Conservation (phyloP, 1,140 invertebrate species). For the Caenorhabditis remanei region DNA sequence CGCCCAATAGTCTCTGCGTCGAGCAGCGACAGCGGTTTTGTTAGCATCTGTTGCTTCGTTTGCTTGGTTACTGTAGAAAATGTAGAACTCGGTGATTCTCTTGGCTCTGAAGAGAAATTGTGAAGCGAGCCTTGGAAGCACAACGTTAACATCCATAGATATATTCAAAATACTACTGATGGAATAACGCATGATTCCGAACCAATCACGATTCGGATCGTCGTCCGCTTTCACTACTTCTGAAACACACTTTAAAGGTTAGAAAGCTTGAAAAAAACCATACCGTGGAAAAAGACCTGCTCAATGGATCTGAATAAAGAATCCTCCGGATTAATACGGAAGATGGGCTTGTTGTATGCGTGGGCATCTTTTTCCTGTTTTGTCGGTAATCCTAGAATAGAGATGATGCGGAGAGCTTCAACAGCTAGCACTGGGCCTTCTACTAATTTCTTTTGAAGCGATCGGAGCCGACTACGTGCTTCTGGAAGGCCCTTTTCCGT, state of each 20-base stretch:
- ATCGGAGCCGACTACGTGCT: neutral
- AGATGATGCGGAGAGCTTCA: slow-evolving; percentile 9
- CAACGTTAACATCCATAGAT: slow-evolving; percentile 12
- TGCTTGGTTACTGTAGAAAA: neutral
- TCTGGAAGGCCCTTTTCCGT: slow-evolving; percentile 1
- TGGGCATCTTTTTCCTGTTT: neutral
- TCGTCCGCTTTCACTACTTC: slow-evolving; percentile 26
- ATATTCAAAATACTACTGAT: neutral
- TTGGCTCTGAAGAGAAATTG: slow-evolving; percentile 13
- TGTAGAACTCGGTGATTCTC: neutral
- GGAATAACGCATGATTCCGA: neutral
- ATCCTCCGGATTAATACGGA: slow-evolving; percentile 22
- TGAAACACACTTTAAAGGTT: neutral
- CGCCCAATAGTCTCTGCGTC: slow-evolving; percentile 14
- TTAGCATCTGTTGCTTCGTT: neutral
- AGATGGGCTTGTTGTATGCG: neutral
- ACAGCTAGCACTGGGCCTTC: neutral
- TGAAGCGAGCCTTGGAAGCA: slow-evolving; percentile 14
- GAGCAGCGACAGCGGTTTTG: neutral
- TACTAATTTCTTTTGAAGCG: slow-evolving; percentile 4
- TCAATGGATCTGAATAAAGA: slow-evolving; percentile 28
- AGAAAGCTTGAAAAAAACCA: neutral
- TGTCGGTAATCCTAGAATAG: slow-evolving; percentile 3
- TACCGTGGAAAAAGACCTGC: slow-evolving; percentile 22
- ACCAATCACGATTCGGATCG: slow-evolving; percentile 38